Evolutionary conservation across 2,888 invertebrate species (phyloP).

Genomic region (Erynnis tages): DNA sequence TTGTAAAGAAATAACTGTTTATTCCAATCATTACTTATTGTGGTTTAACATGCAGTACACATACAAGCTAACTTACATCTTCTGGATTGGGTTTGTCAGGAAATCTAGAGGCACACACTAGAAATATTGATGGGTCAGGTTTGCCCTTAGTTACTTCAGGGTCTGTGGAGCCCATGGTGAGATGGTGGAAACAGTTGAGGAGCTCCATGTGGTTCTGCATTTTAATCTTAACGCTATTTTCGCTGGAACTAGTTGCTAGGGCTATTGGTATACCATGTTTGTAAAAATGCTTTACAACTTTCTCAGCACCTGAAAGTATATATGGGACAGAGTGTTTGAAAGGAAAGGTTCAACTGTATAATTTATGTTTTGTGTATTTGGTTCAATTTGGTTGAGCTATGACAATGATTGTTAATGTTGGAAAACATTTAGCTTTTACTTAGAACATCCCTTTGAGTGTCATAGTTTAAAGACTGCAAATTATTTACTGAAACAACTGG

Average conservation of each 20-base stretch:
- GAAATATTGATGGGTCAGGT: constrained; percentile 93
- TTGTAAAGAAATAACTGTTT: no score
- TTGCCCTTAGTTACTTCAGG: constrained; percentile 92
- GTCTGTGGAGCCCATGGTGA: constrained; percentile 90
- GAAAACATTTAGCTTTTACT: no score
- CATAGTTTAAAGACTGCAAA: no score
- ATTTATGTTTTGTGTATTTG: neutral
- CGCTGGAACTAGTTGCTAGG: constrained; percentile 91
- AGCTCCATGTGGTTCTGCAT: constrained; percentile 84
- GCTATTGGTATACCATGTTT: constrained; percentile 89
- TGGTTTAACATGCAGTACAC: no score
- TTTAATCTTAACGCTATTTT: constrained; percentile 86
- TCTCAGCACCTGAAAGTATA: constrained; percentile 85
- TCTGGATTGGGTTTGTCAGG: constrained; percentile 83
- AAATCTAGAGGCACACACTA: constrained; percentile 89
- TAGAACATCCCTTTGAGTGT: no score
- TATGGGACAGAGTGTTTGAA: no score
- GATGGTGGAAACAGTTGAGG: constrained; percentile 85
- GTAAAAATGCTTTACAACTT: constrained; percentile 88
- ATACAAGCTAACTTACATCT: constrained; percentile 77
- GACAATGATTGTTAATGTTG: no score
- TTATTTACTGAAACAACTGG: no score
- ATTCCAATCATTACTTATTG: no score
- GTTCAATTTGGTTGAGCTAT: no score
- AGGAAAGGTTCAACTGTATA: neutral